phyloP scores from a whole-genome alignment of 2,888 invertebrate genomes.

The Danaus chrysippus region DNA sequence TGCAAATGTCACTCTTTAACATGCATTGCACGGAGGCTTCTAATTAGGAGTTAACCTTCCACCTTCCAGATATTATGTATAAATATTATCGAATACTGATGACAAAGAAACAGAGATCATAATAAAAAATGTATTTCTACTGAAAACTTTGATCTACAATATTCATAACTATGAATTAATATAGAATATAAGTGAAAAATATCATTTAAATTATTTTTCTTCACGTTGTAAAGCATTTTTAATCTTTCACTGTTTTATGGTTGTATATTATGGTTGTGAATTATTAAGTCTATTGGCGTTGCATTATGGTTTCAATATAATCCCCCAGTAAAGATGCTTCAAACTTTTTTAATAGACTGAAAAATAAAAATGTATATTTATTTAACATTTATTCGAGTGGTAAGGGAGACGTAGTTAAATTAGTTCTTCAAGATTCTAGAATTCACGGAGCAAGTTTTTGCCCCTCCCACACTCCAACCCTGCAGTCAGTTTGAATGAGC shows the following conservation, averaged over 20 bases:
- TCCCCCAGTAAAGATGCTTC: constrained; percentile 2
- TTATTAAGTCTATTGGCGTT: background rate
- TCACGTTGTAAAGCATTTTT: background rate
- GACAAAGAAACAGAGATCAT: background rate
- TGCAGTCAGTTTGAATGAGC: constrained; percentile 59
- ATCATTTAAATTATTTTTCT: too few species aligned
- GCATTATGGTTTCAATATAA: background rate
- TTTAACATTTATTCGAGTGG: constrained; percentile 70
- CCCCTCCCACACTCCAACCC: constrained; percentile 34
- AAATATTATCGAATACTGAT: constrained; percentile 13
- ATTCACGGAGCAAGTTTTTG: constrained; percentile 69
- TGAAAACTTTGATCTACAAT: too few species aligned
- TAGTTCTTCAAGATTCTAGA: constrained; percentile 73
- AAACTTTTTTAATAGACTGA: constrained; percentile 28
- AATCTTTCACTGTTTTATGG: too few species aligned
- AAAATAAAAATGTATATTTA: constrained; percentile 42
- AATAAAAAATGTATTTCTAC: too few species aligned
- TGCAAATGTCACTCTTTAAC: constrained; percentile 77
- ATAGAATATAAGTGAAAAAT: too few species aligned
- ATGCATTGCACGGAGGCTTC: constrained; percentile 74
- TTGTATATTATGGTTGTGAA: background rate
- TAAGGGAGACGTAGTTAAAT: constrained; percentile 73
- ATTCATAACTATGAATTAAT: too few species aligned
- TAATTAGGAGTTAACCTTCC: constrained; percentile 71
- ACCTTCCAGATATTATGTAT: constrained; percentile 46